These are phyloP conservation scores for Peromyscus melanophrys DNA, from an alignment of 2,797 vertebrate genomes.

Conservation along the genomic window DNA sequence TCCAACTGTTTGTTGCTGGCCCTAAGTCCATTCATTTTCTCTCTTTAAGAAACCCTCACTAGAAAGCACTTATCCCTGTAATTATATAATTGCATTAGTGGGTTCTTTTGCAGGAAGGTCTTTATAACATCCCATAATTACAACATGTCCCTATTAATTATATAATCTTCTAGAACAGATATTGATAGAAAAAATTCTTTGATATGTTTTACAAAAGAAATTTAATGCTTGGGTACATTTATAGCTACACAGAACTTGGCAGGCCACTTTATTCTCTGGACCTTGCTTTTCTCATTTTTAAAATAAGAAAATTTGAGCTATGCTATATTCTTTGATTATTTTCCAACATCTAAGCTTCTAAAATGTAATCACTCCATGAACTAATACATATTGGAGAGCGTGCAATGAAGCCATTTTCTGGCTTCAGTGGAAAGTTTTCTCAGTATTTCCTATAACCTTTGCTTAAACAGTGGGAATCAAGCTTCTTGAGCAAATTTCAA, in stretches of 20 bases:
- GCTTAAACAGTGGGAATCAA: not conserved
- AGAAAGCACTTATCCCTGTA: slow-evolving; percentile 67
- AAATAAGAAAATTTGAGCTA: slow-evolving; percentile 64
- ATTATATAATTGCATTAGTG: slow-evolving; percentile 65
- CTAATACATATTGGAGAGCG: slow-evolving; percentile 1
- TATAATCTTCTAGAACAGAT: slow-evolving; percentile 52
- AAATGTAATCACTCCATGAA: slow-evolving; percentile 25
- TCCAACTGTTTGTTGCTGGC: not conserved
- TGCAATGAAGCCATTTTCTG: not conserved
- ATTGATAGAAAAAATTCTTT: slow-evolving; percentile 58
- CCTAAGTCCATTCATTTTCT: not conserved
- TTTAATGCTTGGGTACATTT: not conserved
- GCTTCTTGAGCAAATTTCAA: slow-evolving; percentile 18
- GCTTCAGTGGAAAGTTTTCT: not conserved
- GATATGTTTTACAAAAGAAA: slow-evolving; percentile 52
- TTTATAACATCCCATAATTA: slow-evolving; percentile 72
- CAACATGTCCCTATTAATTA: slow-evolving; percentile 56
- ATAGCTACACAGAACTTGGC: not conserved
- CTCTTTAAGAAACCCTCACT: slow-evolving; percentile 59
- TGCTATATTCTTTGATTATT: not conserved
- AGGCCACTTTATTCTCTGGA: slow-evolving; percentile 13
- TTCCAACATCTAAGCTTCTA: slow-evolving; percentile 42
- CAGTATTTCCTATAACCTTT: slow-evolving; percentile 55
- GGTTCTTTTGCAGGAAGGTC: slow-evolving; percentile 49
- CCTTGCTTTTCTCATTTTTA: slow-evolving; percentile 8